Conservation (phyloP, 2,797 vertebrate species). For the Champsocephalus esox region DNA sequence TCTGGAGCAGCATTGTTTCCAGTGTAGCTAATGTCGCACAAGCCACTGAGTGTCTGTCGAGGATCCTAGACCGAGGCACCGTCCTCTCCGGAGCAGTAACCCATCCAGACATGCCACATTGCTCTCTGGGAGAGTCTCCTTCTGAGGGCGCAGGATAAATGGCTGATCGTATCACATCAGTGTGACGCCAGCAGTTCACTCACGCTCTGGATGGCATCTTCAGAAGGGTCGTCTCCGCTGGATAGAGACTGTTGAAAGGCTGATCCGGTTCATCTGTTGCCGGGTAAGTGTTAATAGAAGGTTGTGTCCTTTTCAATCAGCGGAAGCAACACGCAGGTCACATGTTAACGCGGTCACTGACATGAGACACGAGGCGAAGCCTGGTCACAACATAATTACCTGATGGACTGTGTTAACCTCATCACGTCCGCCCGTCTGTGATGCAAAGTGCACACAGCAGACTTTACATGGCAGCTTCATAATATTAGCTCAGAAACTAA, state of each 20-base stretch:
- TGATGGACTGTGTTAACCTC: neutral
- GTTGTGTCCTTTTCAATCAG: conserved; percentile 23
- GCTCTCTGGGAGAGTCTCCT: neutral
- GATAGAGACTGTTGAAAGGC: neutral
- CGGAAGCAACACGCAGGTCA: conserved; percentile 27
- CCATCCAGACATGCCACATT: conserved; percentile 3
- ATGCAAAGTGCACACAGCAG: too few relatives aligned
- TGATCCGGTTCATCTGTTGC: conserved; percentile 23
- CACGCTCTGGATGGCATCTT: conserved; percentile 11
- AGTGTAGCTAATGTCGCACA: neutral
- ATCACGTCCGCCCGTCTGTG: neutral
- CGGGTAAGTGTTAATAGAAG: conserved; percentile 13
- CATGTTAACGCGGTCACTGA: conserved; percentile 19
- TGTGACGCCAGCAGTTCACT: conserved; percentile 2
- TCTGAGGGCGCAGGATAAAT: conserved; percentile 7
- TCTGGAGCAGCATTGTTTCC: too few relatives aligned
- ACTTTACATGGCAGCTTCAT: neutral
- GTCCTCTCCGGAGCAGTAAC: conserved; percentile 13
- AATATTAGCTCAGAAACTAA: neutral
- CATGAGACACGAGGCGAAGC: neutral
- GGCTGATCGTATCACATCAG: conserved; percentile 20
- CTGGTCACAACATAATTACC: neutral
- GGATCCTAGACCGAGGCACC: neutral
- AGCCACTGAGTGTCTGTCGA: conserved; percentile 4
- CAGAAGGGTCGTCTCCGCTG: conserved; percentile 9